Evolutionary conservation across 1,140 invertebrate species (phyloP), one percentile per base, ranked within the genome.

Genomic region (Agrilus planipennis): DNA sequence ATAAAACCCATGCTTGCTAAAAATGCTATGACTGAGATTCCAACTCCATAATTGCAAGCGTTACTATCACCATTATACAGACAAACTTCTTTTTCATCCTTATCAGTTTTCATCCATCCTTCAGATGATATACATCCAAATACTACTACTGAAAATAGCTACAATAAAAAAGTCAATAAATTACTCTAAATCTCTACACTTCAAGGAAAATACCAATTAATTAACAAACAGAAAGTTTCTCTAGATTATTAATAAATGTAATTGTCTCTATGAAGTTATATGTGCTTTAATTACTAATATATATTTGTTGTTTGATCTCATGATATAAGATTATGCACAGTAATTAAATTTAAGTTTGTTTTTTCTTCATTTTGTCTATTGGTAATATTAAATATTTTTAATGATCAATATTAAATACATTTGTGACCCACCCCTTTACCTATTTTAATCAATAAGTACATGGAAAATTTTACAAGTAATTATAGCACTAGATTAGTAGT

Each of bases 41-140:
- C 84, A 35, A 87, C 82, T 11, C 90, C 92, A 65, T 92, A 96
- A 60, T 89, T 90, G 65, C 93, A 98, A 9, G 91, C 91, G 65
- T 86, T 88, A n/a, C 75, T 72, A 60, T 95, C 87, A 19, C 74
- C 71, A 63, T 94, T 92, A 65, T 88, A 94, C 1, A 89, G 72
- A 60, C 93, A 97, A 39, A 73, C 67, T 53, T 89, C 83, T 51
- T 77, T 75, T 18, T 62, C 62, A 30, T 63, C 57, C 59, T 17
- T 63, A 57, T 20, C 71, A 48, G 77, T 71, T 36, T 71, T 65
- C 36, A 73, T 65, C 77, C 87, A 96, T 27, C 89, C 92, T 70
- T 90, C 84, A 37, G 84, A 87, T 32, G 89, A 88, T 68, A 98
- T 94, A 62, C 91, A 95, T n/a, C 89, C 89, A 70, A 95, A 97